Evolutionary conservation across 2,797 vertebrate species (phyloP).

Genomic region (Natrix natrix): DNA sequence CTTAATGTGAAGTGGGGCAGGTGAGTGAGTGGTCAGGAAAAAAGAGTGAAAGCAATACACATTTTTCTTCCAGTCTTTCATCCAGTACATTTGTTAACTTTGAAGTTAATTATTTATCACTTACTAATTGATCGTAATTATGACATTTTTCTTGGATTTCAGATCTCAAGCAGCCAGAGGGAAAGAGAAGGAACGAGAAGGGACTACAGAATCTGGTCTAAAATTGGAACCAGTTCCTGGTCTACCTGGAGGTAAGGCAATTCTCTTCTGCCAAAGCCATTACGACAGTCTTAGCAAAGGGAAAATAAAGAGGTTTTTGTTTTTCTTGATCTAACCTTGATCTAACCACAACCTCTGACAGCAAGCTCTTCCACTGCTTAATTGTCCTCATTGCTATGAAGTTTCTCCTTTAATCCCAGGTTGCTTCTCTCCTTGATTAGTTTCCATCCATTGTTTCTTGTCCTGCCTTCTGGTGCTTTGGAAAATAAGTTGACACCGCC

Average conservation of each 20-base stretch:
- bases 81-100: neutral
- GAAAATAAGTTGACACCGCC: too few species aligned
- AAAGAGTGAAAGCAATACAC: too few species aligned
- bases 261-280: neutral
- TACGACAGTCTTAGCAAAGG: neutral
- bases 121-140: neutral
- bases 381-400: too few species aligned
- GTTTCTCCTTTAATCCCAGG: too few species aligned
- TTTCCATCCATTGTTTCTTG: too few species aligned
- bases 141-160: constrained; percentile 22
- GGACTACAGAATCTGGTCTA: constrained; percentile 89
- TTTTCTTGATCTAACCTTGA: neutral
- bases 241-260: constrained; percentile 87
- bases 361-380: too few species aligned
- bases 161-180: constrained; percentile 97
- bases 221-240: constrained; percentile 96
- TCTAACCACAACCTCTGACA: too few species aligned
- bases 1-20: constrained; percentile 99
- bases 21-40: constrained; percentile 63
- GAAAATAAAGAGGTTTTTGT: neutral
- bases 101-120: neutral
- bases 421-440: too few species aligned
- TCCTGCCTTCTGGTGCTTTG: too few species aligned
- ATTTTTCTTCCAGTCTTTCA: neutral
- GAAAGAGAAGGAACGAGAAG: constrained; percentile 92